These are phyloP conservation scores for Branchinecta lynchi DNA, from an alignment of 1,140 invertebrate species.

Conservation along the genomic window DNA sequence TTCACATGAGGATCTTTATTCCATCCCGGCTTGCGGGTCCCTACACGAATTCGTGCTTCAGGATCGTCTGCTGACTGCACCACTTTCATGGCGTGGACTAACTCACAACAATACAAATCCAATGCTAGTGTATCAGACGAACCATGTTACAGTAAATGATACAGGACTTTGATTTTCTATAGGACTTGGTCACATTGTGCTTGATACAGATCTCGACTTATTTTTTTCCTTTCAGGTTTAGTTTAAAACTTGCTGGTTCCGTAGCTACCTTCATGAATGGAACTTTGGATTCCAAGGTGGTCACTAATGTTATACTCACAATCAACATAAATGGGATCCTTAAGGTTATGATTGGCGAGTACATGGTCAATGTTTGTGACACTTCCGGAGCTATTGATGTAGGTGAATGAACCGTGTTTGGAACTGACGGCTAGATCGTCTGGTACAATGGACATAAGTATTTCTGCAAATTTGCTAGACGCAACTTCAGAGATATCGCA, in stretches of 20 bases:
- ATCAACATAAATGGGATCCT: not conserved
- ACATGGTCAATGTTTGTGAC: conserved; percentile 6
- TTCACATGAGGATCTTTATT: too few relatives aligned
- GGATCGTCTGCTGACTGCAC: not conserved
- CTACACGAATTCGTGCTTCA: conserved; percentile 1
- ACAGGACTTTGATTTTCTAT: conserved; percentile 9
- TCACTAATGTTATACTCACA: conserved; percentile 6
- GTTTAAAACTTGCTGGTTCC: conserved; percentile 2
- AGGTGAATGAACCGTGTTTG: not conserved
- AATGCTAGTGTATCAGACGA: conserved; percentile 1
- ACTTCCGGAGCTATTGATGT: not conserved
- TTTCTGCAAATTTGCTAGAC: conserved; percentile 1
- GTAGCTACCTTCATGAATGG: not conserved
- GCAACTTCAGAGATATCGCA: not conserved
- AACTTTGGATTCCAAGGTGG: conserved; percentile 5
- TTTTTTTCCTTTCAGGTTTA: conserved; percentile 3
- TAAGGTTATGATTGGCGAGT: conserved; percentile 1
- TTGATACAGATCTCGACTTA: not conserved
- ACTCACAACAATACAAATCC: conserved; percentile 6
- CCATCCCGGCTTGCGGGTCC: not conserved
- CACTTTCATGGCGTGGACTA: conserved; percentile 8
- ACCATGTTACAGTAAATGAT: conserved; percentile 6
- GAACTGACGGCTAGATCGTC: conserved; percentile 4
- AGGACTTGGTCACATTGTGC: not conserved
- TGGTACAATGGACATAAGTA: conserved; percentile 6